phyloP scores from a whole-genome alignment of 2,113 vertebrate genomes.

The Ctenodactylus gundi region DNA sequence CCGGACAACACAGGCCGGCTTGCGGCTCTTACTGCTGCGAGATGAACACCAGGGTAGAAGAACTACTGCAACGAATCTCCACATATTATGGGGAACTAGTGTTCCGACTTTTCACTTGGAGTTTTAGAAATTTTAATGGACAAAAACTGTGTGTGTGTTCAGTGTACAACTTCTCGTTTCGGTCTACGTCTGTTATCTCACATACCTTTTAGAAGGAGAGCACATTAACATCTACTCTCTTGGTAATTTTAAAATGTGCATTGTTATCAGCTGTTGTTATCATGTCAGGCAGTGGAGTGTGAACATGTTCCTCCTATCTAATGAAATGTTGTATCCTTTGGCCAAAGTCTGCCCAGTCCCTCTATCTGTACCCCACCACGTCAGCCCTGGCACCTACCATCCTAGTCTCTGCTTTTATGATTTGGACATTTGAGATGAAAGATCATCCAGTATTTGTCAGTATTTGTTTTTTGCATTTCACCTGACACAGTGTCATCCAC shows the following conservation, averaged over 20 bases:
- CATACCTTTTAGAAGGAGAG: neutral
- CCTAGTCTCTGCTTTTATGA: neutral
- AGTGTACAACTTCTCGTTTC: neutral
- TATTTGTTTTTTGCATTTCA: neutral
- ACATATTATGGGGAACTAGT: neutral
- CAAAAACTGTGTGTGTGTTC: neutral
- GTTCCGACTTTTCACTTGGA: neutral
- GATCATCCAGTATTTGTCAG: neutral
- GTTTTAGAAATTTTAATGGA: neutral
- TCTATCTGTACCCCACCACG: neutral
- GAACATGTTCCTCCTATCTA: neutral
- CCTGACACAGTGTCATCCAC: neutral
- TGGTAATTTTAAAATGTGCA: neutral
- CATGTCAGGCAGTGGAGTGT: neutral
- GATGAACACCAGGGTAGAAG: neutral
- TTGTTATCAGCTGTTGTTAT: neutral
- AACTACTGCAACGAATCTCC: neutral
- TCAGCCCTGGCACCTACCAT: neutral
- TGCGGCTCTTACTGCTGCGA: neutral
- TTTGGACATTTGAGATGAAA: neutral
- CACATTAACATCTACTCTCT: neutral
- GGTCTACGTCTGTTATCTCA: neutral
- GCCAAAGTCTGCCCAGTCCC: neutral
- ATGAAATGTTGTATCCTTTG: neutral
- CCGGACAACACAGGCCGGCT: constrained; percentile 11